Evolutionary conservation across 2,888 invertebrate species (phyloP).

Genomic region (Limnephilus lunatus): DNA sequence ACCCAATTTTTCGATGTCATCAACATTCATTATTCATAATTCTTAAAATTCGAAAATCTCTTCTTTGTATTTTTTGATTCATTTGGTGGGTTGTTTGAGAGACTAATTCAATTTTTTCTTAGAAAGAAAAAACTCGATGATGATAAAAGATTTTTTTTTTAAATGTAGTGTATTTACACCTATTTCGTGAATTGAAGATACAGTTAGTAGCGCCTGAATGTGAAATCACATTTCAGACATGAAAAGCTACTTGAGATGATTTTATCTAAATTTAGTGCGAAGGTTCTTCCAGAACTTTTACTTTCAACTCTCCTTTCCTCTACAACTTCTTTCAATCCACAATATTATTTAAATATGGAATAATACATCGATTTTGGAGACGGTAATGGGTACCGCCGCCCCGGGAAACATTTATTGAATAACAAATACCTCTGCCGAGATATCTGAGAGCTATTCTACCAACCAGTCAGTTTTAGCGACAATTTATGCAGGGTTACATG

Average conservation of each 20-base stretch:
- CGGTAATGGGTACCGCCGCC: too few species aligned
- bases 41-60: neutral
- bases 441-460: neutral
- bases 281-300: neutral
- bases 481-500: neutral
- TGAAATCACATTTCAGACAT: neutral
- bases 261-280: neutral
- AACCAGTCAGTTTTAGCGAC: neutral
- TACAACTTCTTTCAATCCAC: neutral
- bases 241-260: neutral
- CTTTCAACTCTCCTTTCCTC: neutral
- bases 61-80: neutral
- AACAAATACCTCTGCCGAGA: too few species aligned
- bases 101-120: neutral
- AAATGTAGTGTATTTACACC: neutral
- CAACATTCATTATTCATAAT: neutral
- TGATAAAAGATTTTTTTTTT: neutral
- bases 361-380: too few species aligned
- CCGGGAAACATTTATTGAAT: too few species aligned
- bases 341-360: neutral
- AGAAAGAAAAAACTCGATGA: neutral
- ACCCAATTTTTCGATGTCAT: neutral
- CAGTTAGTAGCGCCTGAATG: neutral
- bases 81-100: neutral
- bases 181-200: neutral